A percentile compares a stretch with the other conserved stretches of the same genome.
phyloP scores from a whole-genome alignment of 2,113 vertebrate species.

The Heptranchias perlo region DNA sequence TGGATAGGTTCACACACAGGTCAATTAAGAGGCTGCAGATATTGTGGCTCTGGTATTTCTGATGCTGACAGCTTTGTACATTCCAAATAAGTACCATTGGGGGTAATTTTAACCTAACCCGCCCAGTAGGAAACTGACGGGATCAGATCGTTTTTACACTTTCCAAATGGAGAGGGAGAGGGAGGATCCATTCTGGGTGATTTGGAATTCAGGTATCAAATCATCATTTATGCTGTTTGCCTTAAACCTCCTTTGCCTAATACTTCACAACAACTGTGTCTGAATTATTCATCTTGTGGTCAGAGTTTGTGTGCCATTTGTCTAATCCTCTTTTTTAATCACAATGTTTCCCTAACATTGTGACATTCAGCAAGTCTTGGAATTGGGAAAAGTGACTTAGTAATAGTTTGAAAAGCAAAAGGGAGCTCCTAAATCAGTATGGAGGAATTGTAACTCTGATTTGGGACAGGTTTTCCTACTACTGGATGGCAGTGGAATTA shows the following conservation, averaged over 20 bases:
- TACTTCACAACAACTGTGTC: too few species aligned
- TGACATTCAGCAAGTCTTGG: too few species aligned
- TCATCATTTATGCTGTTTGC: too few species aligned
- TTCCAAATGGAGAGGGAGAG: not conserved
- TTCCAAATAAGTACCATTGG: not conserved
- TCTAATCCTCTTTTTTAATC: too few species aligned
- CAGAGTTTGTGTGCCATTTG: too few species aligned
- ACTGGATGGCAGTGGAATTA: too few species aligned
- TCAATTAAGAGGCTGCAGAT: not conserved
- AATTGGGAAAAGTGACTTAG: not conserved
- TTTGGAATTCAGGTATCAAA: too few species aligned
- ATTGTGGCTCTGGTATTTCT: not conserved
- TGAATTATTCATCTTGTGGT: too few species aligned
- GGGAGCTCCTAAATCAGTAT: not conserved
- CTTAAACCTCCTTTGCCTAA: too few species aligned
- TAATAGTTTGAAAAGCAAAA: not conserved
- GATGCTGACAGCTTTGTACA: not conserved
- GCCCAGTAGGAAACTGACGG: not conserved
- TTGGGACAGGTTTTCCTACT: too few species aligned
- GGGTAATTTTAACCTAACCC: not conserved
- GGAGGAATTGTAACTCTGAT: not conserved
- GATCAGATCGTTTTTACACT: too few species aligned
- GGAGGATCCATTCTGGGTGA: not conserved
- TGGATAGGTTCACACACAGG: not conserved
- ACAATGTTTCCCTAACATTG: too few species aligned